phyloP scores from a whole-genome alignment of 2,113 vertebrate species.

The Mastomys natalensis region DNA sequence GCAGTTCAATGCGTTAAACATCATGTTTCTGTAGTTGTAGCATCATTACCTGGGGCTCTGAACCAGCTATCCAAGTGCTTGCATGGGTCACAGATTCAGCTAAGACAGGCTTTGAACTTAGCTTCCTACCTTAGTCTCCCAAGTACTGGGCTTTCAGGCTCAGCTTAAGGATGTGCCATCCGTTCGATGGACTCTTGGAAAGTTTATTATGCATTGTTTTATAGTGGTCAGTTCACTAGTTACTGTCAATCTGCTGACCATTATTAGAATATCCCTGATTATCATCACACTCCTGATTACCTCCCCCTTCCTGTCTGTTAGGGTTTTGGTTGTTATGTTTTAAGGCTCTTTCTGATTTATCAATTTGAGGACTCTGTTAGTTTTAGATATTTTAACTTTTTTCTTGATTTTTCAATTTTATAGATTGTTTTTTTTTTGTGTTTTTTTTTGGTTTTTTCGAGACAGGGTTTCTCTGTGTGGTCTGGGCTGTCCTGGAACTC shows the following conservation, averaged over 20 bases:
- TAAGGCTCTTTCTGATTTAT: not conserved
- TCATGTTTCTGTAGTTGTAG: not conserved
- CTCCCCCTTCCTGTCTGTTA: not conserved
- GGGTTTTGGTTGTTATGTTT: not conserved
- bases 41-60: not conserved
- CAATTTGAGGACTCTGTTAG: not conserved
- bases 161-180: not conserved
- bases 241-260: too few species aligned
- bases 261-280: not conserved
- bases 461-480: too few species aligned
- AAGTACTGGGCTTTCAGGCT: not conserved
- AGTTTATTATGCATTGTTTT: not conserved
- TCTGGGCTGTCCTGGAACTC: too few species aligned
- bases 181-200: not conserved
- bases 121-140: not conserved
- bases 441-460: too few species aligned
- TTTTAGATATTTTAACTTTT: not conserved
- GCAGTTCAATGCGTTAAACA: not conserved
- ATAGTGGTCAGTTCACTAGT: not conserved
- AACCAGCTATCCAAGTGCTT: not conserved
- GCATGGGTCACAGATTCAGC: not conserved
- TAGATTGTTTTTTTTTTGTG: too few species aligned
- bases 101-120: not conserved
- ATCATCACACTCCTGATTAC: not conserved
- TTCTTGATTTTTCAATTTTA: not conserved